These are phyloP conservation scores for Drosophila tsacasi DNA, from an alignment of 1,140 invertebrate genomes.

Conservation along the genomic window DNA sequence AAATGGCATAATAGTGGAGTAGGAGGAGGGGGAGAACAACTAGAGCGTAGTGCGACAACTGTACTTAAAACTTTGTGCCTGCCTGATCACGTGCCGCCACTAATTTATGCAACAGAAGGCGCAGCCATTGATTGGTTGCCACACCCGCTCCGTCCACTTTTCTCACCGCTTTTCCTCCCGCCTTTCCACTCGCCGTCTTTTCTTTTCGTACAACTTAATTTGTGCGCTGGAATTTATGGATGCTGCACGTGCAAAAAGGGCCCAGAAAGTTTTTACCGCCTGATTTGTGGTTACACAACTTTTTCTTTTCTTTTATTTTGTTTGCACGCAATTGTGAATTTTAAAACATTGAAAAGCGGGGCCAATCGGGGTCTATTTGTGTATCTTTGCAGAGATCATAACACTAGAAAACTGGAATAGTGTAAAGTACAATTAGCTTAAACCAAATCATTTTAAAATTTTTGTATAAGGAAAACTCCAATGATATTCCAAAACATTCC, in stretches of 20 bases:
- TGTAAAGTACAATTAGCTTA: too few relatives aligned
- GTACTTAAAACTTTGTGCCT: conserved; percentile 64
- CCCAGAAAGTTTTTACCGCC: conserved; percentile 69
- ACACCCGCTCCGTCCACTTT: not conserved
- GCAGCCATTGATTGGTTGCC: conserved; percentile 72
- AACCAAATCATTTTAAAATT: not conserved
- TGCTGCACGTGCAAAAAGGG: conserved; percentile 72
- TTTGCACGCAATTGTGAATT: conserved; percentile 48
- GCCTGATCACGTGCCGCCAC: conserved; percentile 68
- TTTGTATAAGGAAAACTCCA: not conserved
- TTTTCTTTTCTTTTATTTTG: conserved; percentile 38
- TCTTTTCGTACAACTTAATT: conserved; percentile 60
- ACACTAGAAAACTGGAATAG: not conserved
- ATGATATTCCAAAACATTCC: not conserved
- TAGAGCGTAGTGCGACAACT: conserved; percentile 59
- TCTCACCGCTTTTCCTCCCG: not conserved
- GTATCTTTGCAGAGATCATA: not conserved
- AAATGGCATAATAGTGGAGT: conserved; percentile 42
- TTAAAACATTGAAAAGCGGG: conserved; percentile 37
- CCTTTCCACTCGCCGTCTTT: conserved; percentile 9
- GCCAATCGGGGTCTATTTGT: not conserved
- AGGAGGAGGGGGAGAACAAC: not conserved
- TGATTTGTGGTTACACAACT: conserved; percentile 80
- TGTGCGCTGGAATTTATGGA: conserved; percentile 72
- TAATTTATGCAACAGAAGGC: conserved; percentile 82